A percentile compares a stretch with the other conserved stretches of the same genome.
Evolutionary conservation across 1,140 invertebrate genomes (phyloP).

Genomic region (Drosophila micromelanica): DNA sequence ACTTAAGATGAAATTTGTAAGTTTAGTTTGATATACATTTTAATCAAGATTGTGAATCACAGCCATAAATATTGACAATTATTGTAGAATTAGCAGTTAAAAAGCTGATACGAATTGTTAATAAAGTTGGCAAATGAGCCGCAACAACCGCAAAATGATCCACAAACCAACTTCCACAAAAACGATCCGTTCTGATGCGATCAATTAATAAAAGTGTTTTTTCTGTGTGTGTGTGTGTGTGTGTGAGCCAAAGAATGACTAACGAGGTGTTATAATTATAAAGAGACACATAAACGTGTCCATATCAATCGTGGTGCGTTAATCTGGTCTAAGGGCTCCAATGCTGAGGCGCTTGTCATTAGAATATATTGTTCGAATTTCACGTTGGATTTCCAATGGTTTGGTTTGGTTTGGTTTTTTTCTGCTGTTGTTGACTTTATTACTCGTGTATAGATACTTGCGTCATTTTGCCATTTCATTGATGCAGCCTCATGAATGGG

Average conservation of each 20-base stretch:
- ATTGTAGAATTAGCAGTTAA: too few relatives aligned
- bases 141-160: not conserved
- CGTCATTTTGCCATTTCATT: constrained; percentile 74
- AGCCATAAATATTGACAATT: too few relatives aligned
- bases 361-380: constrained; percentile 73
- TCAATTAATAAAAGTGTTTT: constrained; percentile 3
- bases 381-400: constrained; percentile 31
- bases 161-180: not conserved
- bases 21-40: too few relatives aligned
- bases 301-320: constrained; percentile 40
- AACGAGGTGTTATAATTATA: constrained; percentile 83
- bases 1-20: too few relatives aligned
- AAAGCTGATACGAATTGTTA: not conserved
- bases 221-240: not conserved
- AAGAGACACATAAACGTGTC: constrained; percentile 48
- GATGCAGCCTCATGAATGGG: constrained; percentile 38
- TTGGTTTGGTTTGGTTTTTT: not conserved
- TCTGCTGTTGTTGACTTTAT: constrained; percentile 74
- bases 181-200: not conserved
- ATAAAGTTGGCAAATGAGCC: not conserved
- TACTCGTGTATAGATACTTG: constrained; percentile 56
- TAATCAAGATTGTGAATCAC: too few relatives aligned
- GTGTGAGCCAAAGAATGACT: constrained; percentile 67
- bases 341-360: constrained; percentile 69
- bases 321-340: constrained; percentile 68